Percentiles rank a stretch among this genome's conserved stretches.
phyloP scores from a whole-genome alignment of 2,113 vertebrate genomes.

The Aphyosemion australe region DNA sequence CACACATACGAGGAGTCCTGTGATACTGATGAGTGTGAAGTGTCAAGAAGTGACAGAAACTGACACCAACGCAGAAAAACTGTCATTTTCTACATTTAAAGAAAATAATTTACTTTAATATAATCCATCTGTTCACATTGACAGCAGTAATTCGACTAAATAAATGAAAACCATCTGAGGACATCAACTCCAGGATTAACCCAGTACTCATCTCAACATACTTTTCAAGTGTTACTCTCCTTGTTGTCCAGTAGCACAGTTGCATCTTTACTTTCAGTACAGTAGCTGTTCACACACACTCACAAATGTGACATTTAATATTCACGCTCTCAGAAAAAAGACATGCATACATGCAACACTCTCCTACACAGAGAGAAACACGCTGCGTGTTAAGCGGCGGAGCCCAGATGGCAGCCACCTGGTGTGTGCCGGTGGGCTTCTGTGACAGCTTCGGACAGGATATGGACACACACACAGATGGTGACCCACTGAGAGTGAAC shows the following conservation, averaged over 20 bases:
- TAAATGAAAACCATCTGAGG: constrained; percentile 22
- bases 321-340: constrained; percentile 46
- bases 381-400: constrained; percentile 66
- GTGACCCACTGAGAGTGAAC: constrained; percentile 55
- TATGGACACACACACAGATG: constrained; percentile 72
- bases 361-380: constrained; percentile 59
- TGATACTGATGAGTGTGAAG: constrained; percentile 31
- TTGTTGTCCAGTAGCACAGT: background rate
- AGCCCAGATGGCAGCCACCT: constrained; percentile 76
- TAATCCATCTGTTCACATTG: constrained; percentile 21
- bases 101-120: constrained; percentile 15
- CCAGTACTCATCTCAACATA: background rate
- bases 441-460: constrained; percentile 56
- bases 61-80: constrained; percentile 44
- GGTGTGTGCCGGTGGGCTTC: constrained; percentile 65
- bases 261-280: constrained; percentile 18
- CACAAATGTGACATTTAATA: constrained; percentile 63
- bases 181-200: background rate
- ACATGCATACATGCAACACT: constrained; percentile 54
- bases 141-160: constrained; percentile 22
- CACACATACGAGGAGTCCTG: constrained; percentile 16
- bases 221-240: background rate
- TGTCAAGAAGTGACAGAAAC: constrained; percentile 36
- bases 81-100: constrained; percentile 19
- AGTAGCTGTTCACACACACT: constrained; percentile 37